Evolutionary conservation across 2,113 vertebrate genomes (phyloP).

Genomic region (Ptilorrhoa leucosticta): DNA sequence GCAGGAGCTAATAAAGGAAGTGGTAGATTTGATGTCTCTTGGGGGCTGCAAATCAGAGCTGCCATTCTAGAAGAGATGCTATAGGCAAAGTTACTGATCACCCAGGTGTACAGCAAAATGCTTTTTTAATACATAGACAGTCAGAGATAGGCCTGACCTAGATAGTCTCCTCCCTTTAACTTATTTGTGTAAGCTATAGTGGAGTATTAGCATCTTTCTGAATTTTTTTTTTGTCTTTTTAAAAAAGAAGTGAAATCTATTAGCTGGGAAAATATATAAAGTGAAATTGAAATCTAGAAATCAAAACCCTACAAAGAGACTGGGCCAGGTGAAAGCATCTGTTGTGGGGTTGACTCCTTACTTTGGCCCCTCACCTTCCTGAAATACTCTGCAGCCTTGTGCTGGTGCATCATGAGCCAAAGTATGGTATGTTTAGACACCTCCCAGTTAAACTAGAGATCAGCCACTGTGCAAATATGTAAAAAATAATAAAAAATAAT

Average conservation of each 20-base stretch:
- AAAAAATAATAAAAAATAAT: not conserved
- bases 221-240: not conserved
- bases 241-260: not conserved
- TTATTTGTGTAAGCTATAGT: not conserved
- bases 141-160: not conserved
- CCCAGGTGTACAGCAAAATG: not conserved
- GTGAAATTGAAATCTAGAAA: not conserved
- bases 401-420: not conserved
- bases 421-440: not conserved
- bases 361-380: not conserved
- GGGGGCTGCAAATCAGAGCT: not conserved
- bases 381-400: not conserved
- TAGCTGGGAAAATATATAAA: not conserved
- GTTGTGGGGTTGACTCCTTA: not conserved
- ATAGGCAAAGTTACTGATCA: not conserved
- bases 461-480: not conserved
- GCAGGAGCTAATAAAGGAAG: not conserved
- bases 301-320: not conserved
- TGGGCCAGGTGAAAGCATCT: not conserved
- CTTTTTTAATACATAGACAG: not conserved
- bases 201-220: not conserved
- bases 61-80: not conserved
- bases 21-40: not conserved
- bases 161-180: not conserved
- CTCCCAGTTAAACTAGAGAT: not conserved